Evolutionary conservation across 2,888 invertebrate genomes (phyloP), one percentile per base, ranked within the genome.

Genomic region (Plagiodera versicolora): DNA sequence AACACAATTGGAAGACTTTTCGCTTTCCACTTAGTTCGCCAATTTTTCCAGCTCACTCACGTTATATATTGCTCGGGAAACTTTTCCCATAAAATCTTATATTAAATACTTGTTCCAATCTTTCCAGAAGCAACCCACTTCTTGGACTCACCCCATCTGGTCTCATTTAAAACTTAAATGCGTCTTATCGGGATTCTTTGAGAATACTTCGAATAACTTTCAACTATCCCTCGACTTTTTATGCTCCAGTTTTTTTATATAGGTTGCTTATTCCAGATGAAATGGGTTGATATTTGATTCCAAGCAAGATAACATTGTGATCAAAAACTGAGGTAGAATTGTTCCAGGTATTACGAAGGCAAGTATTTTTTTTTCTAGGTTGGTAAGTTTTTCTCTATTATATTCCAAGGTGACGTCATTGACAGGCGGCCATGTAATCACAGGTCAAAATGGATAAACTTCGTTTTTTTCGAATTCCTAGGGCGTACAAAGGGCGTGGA

Each of bases 181-280:
- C 24, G 53, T 24, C 44, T 53, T 53, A 14, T 53, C 20, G 9
- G 14, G 20, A 53, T 53, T 35, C 16, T 20, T 44, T 24, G 14
- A 11, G 16, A 16, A 8, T 24, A 16, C 53, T 53, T 28, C 44
- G 20, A 45, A 53, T 16, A 44, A 24, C 17, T 44, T 53, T 16
- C 44, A 20, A 24, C 20, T 39, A n/a, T 16, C 18, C 18, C 18
- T 51, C 19, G 19, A 14, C 20, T 32, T 47, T 50, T 55, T n/a
- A n/a, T n/a, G n/a, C 14, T 49, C 45, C 44, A 24, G 30, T 46
- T 49, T 56, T 52, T 45, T 44, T 53, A 45, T 59, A 63, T 6
- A 32, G 39, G 2, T 14, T 10, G 39, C 24, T 24, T 24, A 5
- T 24, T 24, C n/a, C n/a, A n/a, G n/a, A n/a, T 32, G 11, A 2